Conservation (phyloP, 2,113 vertebrate species). For the Abramis brama region DNA sequence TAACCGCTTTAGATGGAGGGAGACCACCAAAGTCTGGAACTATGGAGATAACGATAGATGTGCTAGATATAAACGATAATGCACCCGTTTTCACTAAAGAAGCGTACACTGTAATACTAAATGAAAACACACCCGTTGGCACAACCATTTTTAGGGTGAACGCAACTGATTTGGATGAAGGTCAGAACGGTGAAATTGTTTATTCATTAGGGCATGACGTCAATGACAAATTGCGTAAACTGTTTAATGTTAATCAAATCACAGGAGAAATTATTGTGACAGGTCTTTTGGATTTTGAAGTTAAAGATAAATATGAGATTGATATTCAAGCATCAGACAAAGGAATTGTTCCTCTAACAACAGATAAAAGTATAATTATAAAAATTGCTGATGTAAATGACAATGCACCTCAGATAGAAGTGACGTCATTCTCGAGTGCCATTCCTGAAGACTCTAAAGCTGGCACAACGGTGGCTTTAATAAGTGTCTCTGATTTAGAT, state of each 20-base stretch:
- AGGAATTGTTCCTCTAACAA: constrained; percentile 44
- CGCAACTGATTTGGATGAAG: constrained; percentile 63
- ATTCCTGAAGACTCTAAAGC: constrained; percentile 63
- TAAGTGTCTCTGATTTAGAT: constrained; percentile 61
- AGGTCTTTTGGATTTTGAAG: constrained; percentile 58
- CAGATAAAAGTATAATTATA: constrained; percentile 58
- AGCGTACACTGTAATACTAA: constrained; percentile 31
- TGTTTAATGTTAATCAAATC: constrained; percentile 52
- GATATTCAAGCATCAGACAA: constrained; percentile 63
- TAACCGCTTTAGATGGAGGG: constrained; percentile 63
- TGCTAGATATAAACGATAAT: constrained; percentile 66
- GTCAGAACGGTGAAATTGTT: constrained; percentile 57
- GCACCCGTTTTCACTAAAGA: constrained; percentile 59
- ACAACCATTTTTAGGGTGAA: constrained; percentile 57
- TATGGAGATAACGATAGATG: constrained; percentile 54
- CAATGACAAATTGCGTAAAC: constrained; percentile 27
- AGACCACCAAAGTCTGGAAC: constrained; percentile 54
- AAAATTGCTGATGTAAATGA: constrained; percentile 65
- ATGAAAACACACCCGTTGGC: constrained; percentile 57
- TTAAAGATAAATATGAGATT: constrained; percentile 53
- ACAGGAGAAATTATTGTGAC: constrained; percentile 59
- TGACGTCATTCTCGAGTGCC: constrained; percentile 81
- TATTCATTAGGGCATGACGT: constrained; percentile 58
- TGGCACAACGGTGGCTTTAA: constrained; percentile 60
- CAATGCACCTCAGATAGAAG: constrained; percentile 81